phyloP scores from a whole-genome alignment of 2,888 invertebrate species.

The Dicycla oo region DNA sequence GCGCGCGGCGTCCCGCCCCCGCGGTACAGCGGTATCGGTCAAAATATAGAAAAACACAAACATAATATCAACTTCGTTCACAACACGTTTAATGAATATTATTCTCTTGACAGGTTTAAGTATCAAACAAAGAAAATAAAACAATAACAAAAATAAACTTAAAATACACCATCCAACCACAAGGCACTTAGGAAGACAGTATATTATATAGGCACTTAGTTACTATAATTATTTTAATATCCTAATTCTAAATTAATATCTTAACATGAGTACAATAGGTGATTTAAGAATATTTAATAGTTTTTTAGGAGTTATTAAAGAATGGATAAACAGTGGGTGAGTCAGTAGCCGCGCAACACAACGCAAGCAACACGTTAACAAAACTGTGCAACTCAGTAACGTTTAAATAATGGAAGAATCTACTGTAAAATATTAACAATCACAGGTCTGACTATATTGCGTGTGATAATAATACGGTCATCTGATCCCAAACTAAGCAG shows the following conservation, averaged over 20 bases:
- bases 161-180: constrained; percentile 20
- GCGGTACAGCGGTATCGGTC: too few relatives aligned
- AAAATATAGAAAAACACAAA: constrained; percentile 1
- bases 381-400: neutral
- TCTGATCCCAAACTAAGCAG: too few relatives aligned
- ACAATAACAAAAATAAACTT: constrained; percentile 24
- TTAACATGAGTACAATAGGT: constrained; percentile 39
- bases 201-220: constrained; percentile 43
- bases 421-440: constrained; percentile 10
- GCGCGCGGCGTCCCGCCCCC: too few relatives aligned
- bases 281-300: neutral
- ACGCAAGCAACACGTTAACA: neutral
- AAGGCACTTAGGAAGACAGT: constrained; percentile 65
- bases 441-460: too few relatives aligned
- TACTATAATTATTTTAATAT: constrained; percentile 5
- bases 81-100: constrained; percentile 24
- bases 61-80: constrained; percentile 39
- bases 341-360: neutral
- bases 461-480: too few relatives aligned
- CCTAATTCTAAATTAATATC: constrained; percentile 48
- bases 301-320: neutral
- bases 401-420: neutral
- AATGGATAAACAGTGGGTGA: neutral
- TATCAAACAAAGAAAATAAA: constrained; percentile 20
- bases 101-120: constrained; percentile 21